These are phyloP conservation scores for Sminthurides aquaticus DNA, from an alignment of 2,888 invertebrate genomes.

Conservation along the genomic window DNA sequence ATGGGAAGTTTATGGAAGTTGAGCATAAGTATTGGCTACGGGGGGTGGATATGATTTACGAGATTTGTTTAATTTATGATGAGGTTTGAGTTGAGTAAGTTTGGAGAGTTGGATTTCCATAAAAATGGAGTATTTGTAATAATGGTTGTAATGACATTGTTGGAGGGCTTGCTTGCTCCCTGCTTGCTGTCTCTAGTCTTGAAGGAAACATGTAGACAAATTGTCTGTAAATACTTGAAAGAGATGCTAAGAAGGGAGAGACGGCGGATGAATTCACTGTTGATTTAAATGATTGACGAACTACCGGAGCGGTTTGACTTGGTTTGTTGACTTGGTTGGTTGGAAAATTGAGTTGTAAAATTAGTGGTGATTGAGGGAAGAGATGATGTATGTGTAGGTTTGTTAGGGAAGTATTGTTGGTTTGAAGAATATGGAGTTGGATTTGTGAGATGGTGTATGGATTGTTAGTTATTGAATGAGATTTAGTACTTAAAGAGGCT, in stretches of 20 bases:
- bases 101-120: not conserved
- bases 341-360: not conserved
- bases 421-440: not conserved
- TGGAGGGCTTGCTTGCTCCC: not conserved
- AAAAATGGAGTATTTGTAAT: not conserved
- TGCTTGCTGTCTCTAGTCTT: too few species aligned
- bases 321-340: not conserved
- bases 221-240: too few species aligned
- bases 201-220: too few species aligned
- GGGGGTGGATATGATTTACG: not conserved
- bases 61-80: not conserved
- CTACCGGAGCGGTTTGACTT: not conserved
- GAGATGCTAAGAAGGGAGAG: not conserved
- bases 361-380: not conserved
- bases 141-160: not conserved
- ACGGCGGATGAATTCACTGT: not conserved
- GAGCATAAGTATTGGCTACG: not conserved
- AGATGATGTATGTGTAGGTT: not conserved
- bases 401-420: too few species aligned
- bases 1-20: not conserved
- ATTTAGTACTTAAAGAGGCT: too few species aligned
- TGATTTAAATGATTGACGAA: not conserved
- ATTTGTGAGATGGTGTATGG: too few species aligned
- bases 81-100: not conserved
- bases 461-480: too few species aligned